These are phyloP conservation scores for Enteromius unitaeniatus DNA, from an alignment of 2,797 vertebrate species.

Conservation along the genomic window DNA sequence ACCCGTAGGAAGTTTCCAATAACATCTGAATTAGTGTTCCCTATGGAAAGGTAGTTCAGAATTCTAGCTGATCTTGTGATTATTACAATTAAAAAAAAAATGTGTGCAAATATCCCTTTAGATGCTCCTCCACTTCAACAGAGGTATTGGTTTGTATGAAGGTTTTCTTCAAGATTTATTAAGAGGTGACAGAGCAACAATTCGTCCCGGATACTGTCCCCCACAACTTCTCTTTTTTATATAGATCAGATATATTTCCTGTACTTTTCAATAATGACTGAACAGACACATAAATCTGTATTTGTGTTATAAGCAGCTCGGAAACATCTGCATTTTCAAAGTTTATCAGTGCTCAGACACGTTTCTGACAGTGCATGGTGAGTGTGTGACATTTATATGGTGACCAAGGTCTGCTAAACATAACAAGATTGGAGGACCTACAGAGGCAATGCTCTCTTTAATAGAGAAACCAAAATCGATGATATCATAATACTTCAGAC, in stretches of 20 bases:
- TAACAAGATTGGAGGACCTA: constrained; percentile 57
- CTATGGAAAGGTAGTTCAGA: neutral
- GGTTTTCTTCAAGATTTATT: constrained; percentile 31
- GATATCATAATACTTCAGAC: constrained; percentile 64
- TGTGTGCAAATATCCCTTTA: neutral
- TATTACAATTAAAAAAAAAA: neutral
- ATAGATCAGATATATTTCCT: neutral
- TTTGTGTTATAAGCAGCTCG: constrained; percentile 35
- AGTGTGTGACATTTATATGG: constrained; percentile 45
- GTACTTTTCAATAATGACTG: constrained; percentile 27
- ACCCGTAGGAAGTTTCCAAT: neutral
- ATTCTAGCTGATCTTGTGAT: neutral
- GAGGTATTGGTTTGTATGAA: neutral
- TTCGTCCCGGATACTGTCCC: neutral
- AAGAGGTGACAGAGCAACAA: constrained; percentile 22
- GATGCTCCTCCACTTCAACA: constrained; percentile 18
- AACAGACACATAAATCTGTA: neutral
- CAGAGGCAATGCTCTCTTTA: constrained; percentile 65
- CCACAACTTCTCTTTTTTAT: neutral
- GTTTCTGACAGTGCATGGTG: constrained; percentile 37
- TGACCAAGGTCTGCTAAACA: constrained; percentile 50
- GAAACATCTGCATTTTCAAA: constrained; percentile 34
- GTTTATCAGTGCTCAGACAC: constrained; percentile 39
- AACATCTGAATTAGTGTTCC: neutral
- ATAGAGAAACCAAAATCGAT: constrained; percentile 65